Conservation (phyloP, 1,140 invertebrate species). For the Camponotus floridanus region DNA sequence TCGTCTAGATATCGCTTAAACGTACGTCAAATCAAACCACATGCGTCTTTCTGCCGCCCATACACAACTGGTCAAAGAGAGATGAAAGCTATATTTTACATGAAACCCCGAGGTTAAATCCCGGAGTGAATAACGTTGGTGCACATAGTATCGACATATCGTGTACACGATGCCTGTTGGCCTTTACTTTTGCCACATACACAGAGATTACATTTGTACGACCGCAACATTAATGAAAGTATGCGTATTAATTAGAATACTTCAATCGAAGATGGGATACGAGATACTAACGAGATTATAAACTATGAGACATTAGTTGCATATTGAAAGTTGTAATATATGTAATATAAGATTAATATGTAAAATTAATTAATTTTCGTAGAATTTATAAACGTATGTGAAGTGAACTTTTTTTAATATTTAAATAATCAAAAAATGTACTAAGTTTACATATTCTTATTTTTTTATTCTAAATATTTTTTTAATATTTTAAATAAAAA, state of each 20-base stretch:
- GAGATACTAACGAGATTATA: background rate
- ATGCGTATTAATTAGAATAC: constrained; percentile 45
- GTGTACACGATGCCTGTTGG: background rate
- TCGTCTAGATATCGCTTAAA: too few species aligned
- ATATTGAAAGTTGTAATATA: background rate
- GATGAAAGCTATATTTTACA: constrained; percentile 16
- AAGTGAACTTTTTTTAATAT: constrained; percentile 20
- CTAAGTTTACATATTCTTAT: background rate
- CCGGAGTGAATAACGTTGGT: background rate
- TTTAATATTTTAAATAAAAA: background rate
- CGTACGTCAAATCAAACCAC: too few species aligned
- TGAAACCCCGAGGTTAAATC: background rate
- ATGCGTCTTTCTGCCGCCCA: too few species aligned
- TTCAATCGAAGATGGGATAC: constrained; percentile 10
- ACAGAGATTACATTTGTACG: constrained; percentile 34
- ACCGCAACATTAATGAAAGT: background rate
- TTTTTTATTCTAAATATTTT: background rate
- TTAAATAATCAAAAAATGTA: constrained; percentile 12
- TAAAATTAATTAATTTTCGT: constrained; percentile 34
- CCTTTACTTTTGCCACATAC: constrained; percentile 20
- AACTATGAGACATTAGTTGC: background rate
- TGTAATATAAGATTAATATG: background rate
- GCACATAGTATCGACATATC: constrained; percentile 14
- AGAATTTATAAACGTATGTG: background rate
- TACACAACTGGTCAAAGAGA: too few species aligned